Base-by-base conservation (phyloP, 2,113 vertebrate species). In the Semnornis frantzii region DNA sequence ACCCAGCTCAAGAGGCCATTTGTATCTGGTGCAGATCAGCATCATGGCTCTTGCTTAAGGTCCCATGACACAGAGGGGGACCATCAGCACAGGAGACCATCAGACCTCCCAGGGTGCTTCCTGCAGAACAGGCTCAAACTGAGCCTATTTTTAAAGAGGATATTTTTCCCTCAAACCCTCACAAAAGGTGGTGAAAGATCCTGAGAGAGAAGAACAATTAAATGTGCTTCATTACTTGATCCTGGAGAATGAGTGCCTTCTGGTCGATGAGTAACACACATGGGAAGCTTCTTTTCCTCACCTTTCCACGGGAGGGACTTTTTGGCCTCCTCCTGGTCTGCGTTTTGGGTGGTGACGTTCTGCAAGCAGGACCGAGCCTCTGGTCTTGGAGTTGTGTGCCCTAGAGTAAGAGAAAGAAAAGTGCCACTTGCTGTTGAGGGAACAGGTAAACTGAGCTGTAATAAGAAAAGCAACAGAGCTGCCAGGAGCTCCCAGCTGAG, bases 231-330 rank as follows among this genome's bases (percentile, higher is more conserved):
- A 88, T 95, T 97, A 97, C 94, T 92, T 95, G 93, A 30, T 95
- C 90, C 75, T 79, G 91, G 89, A 88, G 34, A 74, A 87, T 71
- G 33, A 81, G 76, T 82, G 91, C 85, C 79, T 90, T 83, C 84
- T 77, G 71, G 57, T 86, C 42, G 75, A 83, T 55, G 73, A 74
- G 62, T 86, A 94, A 89, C 10, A 16, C 46, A 46, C 72, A 86
- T 95, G 63, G 92, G 70, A 95, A 95, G 82, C 94, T 95, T 92
- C 87, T 89, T 93, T 66, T 96, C 94, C 97, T 98, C 75, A 98
- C 97, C 98, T 86, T 83, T 96, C 85, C 33, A 28, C 71, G 15
- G 63, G 31, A 72, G 8, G 39, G 12, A 31, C 68, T 42, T 27
- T 78, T 37, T 66, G 83, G 65, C 50, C 25, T 42, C 93, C 83